Evolutionary conservation across 2,113 vertebrate species (phyloP), one percentile per base, ranked within the genome.

Genomic region (Ammospiza nelsoni): DNA sequence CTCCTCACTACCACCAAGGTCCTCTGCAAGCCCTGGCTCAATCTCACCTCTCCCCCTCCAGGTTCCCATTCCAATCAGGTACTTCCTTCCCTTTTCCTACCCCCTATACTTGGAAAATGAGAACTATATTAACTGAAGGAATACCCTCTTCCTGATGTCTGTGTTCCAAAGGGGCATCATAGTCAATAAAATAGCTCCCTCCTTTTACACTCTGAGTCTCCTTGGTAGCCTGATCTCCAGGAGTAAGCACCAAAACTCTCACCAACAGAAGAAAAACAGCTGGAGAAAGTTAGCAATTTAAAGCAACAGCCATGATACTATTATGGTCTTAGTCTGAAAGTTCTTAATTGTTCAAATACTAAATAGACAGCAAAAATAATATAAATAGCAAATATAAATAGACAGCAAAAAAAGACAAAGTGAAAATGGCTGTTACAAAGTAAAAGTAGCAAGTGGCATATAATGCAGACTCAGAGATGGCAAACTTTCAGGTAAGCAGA

Each of bases 401-500:
- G 28, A 72, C 16, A 76, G 54, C 12, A 73, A 61, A 91, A 55
- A 59, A 54, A 2, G 10, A 58, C 5, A 6, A 80, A 66, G 39
- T 59, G 9, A 62, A 18, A 84, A 68, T 39, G 12, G 28, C 35
- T 87, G 24, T 0, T 59, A 31, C 41, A 90, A 88, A 94, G 41
- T 49, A 6, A 62, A 75, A 85, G 75, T 25, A 66, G 58, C 78
- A 75, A 68, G 12, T 2, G 41, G 24, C 0, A 0, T 7, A 68
- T 24, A 52, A 65, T 3, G 52, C 15, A 91, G 67, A 61, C 62
- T 85, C 41, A 44, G 82, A 84, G 61, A 91, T 80, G 71, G 96
- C 94, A 95, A 69, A 54, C 71, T 79, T 92, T 95, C 95, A 96
- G 87, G 62, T 92, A 82, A 88, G 58, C 88, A 96, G 88, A 96